These are phyloP conservation scores for Drosophila willistoni DNA, from an alignment of 1,140 invertebrate species.

Conservation along the genomic window DNA sequence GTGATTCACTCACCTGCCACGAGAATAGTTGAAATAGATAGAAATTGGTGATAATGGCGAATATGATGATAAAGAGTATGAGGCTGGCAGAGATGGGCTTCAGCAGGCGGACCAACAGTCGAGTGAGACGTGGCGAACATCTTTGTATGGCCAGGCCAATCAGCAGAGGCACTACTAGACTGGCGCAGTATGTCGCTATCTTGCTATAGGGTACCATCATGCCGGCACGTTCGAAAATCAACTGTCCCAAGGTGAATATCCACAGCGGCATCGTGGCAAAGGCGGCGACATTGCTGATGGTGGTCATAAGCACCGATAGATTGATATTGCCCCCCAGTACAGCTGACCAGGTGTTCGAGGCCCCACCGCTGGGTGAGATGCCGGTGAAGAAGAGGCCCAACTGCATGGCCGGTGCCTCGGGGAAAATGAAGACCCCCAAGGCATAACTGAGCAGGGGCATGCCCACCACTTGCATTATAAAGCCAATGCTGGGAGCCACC, in stretches of 20 bases:
- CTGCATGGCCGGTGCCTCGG: slow-evolving; percentile 87
- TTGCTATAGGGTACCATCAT: slow-evolving; percentile 92
- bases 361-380: slow-evolving; percentile 94
- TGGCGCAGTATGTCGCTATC: slow-evolving; percentile 90
- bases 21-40: slow-evolving; percentile 96
- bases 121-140: slow-evolving; percentile 87
- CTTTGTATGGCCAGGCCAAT: slow-evolving; percentile 91
- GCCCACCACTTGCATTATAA: slow-evolving; percentile 92
- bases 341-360: slow-evolving; percentile 98
- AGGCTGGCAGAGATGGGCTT: slow-evolving; percentile 93
- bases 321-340: slow-evolving; percentile 94
- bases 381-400: slow-evolving; percentile 96
- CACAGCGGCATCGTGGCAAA: slow-evolving; percentile 97
- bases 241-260: slow-evolving; percentile 95
- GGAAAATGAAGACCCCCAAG: slow-evolving; percentile 89
- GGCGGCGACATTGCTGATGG: slow-evolving; percentile 92
- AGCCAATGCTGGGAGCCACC: slow-evolving; percentile 91
- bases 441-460: slow-evolving; percentile 95
- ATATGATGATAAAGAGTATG: slow-evolving; percentile 95
- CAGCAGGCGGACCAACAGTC: slow-evolving; percentile 90
- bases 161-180: slow-evolving; percentile 92
- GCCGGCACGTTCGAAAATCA: slow-evolving; percentile 89
- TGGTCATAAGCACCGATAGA: slow-evolving; percentile 96
- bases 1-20: slow-evolving; percentile 88
- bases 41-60: slow-evolving; percentile 95